Base-by-base conservation (phyloP, 2,888 invertebrate species). In the Sinelater perroti region DNA sequence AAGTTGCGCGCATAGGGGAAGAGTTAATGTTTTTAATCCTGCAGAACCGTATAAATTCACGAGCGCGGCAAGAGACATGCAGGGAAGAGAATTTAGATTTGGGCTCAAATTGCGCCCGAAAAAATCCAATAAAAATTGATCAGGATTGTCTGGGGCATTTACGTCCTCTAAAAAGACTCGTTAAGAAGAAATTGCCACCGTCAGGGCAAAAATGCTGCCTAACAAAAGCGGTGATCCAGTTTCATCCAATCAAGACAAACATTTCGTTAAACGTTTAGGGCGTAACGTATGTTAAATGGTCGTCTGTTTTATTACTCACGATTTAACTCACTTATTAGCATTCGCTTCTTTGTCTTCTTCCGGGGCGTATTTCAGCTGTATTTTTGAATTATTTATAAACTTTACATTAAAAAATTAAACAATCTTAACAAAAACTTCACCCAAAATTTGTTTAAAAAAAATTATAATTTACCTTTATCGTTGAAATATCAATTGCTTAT, bases 1-100 rank as follows among this genome's bases (percentile, higher is more conserved):
- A 45, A 55, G 20, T 49, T 46, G n/a, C 30, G 42, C 45, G 30
- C 26, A 10, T 33, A 53, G 50, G 53, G 61, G 52, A 50, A 45
- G 40, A 47, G 45, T 30, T 65, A 65, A 65, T 61, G 63, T 62
- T 62, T 60, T 65, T 65, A 65, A 66, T 66, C 64, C 62, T 40
- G 52, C n/a, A 52, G 53, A 62, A 61, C 56, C 33, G 36, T 53
- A 47, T 53, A 46, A 58, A 47, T 53, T 58, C 40, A 47, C 46
- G 57, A 51, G 36, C 26, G 7, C 36, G 14, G 33, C 47, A 57
- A 36, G 20, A 45, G 28, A 46, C 18, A 17, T 35, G 10, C 5
- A 35, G 56, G 35, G 16, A 36, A 42, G 11, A 17, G 33, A 24
- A 35, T 52, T 58, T 58, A 49, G 47, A 58, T 53, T 52, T 58